These are phyloP conservation scores for Pteronura brasiliensis DNA, from an alignment of 2,113 vertebrate genomes.

Conservation along the genomic window DNA sequence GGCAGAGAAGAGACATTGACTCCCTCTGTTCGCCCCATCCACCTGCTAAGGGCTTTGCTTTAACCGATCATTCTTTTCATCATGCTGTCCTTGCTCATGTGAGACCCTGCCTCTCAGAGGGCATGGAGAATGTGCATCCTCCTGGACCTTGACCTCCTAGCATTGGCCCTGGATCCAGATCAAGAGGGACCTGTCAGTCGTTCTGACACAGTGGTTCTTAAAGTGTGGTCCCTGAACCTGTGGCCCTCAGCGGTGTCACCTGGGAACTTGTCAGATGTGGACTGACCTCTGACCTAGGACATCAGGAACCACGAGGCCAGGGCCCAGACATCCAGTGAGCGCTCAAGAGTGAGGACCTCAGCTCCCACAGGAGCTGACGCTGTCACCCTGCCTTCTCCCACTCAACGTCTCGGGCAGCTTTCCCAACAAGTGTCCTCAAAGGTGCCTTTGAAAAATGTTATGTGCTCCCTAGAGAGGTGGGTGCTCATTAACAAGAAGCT, in stretches of 20 bases:
- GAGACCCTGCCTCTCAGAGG: neutral
- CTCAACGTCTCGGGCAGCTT: neutral
- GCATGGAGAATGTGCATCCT: neutral
- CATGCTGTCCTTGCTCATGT: neutral
- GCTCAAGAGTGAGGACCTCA: neutral
- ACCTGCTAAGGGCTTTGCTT: neutral
- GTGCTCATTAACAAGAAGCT: neutral
- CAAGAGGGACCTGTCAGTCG: neutral
- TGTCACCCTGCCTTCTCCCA: neutral
- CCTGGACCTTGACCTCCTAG: neutral
- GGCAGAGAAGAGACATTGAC: neutral
- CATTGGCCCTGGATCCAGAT: neutral
- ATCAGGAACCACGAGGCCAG: neutral
- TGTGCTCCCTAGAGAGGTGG: neutral
- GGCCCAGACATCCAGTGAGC: too few relatives aligned
- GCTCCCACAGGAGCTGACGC: neutral
- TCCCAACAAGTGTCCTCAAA: neutral
- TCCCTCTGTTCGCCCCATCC: neutral
- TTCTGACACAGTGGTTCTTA: neutral
- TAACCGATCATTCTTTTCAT: neutral
- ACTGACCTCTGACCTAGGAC: neutral
- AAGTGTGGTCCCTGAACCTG: neutral
- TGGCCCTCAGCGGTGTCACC: neutral
- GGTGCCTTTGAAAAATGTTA: neutral
- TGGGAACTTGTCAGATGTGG: neutral